Evolutionary conservation across 2,888 invertebrate species (phyloP).

Genomic region (Beris chalybata): DNA sequence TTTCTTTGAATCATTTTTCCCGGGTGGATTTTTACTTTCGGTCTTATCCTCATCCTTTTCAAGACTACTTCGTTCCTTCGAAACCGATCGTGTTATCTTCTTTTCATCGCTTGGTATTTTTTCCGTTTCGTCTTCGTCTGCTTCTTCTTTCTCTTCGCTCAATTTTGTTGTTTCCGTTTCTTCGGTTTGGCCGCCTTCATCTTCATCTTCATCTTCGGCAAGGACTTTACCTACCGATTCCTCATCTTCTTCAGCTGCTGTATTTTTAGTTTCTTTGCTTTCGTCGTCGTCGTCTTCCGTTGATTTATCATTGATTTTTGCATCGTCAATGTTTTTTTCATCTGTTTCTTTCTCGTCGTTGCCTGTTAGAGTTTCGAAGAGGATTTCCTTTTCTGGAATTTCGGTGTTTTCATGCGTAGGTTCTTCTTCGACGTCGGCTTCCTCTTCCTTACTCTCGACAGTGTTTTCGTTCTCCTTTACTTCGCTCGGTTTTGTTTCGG

Average conservation of each 20-base stretch:
- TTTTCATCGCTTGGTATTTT: not conserved
- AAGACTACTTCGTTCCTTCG: not conserved
- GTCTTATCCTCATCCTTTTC: slow-evolving; percentile 3
- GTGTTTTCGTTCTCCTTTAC: not conserved
- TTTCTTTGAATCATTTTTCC: slow-evolving; percentile 6
- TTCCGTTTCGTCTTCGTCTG: no score
- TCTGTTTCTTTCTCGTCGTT: slow-evolving; percentile 41
- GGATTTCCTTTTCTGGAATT: slow-evolving; percentile 29
- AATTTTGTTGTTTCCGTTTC: not conserved
- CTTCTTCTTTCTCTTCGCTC: not conserved
- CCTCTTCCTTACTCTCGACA: not conserved
- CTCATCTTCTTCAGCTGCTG: not conserved
- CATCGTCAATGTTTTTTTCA: slow-evolving; percentile 34
- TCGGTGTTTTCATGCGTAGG: slow-evolving; percentile 6
- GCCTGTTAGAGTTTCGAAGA: slow-evolving; percentile 12
- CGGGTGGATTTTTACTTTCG: not conserved
- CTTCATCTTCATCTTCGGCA: not conserved
- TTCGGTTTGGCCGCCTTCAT: not conserved
- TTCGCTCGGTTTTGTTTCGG: not conserved
- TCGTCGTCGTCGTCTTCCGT: slow-evolving; percentile 10
- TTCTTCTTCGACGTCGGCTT: slow-evolving; percentile 18
- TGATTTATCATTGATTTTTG: slow-evolving; percentile 17
- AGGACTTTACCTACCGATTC: not conserved
- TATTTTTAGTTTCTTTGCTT: slow-evolving; percentile 1
- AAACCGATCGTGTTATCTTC: not conserved